Evolutionary conservation across 2,888 invertebrate species (phyloP).

Genomic region (Podotricha telesiphe): DNA sequence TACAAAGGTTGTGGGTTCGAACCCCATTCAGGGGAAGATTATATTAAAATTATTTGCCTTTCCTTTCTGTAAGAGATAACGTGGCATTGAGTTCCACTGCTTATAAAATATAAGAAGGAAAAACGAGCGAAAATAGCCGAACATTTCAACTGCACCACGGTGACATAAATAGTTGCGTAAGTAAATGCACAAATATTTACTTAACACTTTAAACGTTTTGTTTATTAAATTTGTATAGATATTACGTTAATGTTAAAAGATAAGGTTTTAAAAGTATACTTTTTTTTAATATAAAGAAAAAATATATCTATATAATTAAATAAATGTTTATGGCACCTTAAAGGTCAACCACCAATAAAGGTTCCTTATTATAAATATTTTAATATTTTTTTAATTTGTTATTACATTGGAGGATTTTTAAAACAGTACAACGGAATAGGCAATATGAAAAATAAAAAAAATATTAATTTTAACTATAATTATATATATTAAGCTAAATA

Average conservation of each 20-base stretch:
- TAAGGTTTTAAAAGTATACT: neutral
- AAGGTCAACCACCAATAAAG: too few relatives aligned
- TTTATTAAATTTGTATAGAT: neutral
- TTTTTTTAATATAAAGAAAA: too few relatives aligned
- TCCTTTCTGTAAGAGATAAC: neutral
- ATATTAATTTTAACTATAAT: too few relatives aligned
- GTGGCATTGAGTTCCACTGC: neutral
- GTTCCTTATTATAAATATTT: too few relatives aligned
- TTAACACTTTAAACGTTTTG: conserved; percentile 1
- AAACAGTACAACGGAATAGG: too few relatives aligned
- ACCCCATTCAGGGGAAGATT: neutral
- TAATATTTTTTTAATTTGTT: too few relatives aligned
- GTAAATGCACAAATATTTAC: neutral
- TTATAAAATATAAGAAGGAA: neutral
- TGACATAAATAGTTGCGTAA: neutral
- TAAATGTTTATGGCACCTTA: too few relatives aligned
- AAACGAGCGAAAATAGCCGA: neutral
- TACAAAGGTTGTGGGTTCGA: neutral
- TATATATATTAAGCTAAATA: too few relatives aligned
- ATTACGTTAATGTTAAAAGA: neutral
- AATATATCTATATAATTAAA: too few relatives aligned
- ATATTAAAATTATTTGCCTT: neutral
- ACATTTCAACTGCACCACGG: neutral
- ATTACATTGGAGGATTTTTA: too few relatives aligned
- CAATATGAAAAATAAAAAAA: too few relatives aligned